A percentile compares a stretch with the other conserved stretches of the same genome.
These are phyloP conservation scores for Callinectes sapidus DNA, from an alignment of 2,888 invertebrate species.

Conservation along the genomic window DNA sequence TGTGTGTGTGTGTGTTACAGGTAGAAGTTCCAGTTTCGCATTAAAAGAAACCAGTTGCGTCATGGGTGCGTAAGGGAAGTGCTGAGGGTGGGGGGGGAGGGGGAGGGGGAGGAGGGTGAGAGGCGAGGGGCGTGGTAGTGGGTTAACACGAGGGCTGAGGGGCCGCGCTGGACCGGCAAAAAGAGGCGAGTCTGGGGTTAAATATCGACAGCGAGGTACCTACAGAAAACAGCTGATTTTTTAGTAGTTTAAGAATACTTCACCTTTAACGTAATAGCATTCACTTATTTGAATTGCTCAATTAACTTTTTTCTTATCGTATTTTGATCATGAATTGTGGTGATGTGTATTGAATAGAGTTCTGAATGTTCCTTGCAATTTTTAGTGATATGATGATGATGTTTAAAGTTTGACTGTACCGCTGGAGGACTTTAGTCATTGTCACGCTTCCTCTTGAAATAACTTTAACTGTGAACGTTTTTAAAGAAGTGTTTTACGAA, in stretches of 20 bases:
- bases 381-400: background rate
- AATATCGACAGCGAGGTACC: background rate
- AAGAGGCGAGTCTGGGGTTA: background rate
- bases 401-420: background rate
- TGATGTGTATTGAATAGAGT: background rate
- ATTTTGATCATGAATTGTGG: background rate
- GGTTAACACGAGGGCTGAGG: background rate
- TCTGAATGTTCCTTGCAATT: background rate
- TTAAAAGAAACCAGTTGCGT: background rate
- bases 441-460: background rate
- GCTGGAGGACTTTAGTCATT: background rate
- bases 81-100: background rate
- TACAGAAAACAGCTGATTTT: background rate
- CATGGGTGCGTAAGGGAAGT: background rate
- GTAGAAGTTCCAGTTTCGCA: constrained; percentile 18
- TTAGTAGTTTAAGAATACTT: background rate
- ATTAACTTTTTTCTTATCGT: background rate
- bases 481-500: background rate
- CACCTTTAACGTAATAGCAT: background rate
- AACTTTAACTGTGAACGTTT: background rate
- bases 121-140: background rate
- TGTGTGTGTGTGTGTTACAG: background rate
- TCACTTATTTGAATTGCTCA: background rate
- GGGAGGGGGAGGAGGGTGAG: background rate
- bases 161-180: background rate